Evolutionary conservation across 2,888 invertebrate species (phyloP), one percentile per base, ranked within the genome.

Genomic region (Zygothrica quintamaculata): DNA sequence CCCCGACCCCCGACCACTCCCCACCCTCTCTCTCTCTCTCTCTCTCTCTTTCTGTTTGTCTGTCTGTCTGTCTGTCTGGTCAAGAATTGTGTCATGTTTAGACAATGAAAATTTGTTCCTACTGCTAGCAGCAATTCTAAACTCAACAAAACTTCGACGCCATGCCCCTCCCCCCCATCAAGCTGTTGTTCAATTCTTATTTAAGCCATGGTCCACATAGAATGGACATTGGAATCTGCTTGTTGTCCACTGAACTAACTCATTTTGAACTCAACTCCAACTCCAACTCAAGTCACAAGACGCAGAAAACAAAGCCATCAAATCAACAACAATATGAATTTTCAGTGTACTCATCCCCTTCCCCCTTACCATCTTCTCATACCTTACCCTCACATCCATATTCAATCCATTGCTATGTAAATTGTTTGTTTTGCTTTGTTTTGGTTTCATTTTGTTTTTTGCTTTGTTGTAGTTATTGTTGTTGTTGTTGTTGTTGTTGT

Each of bases 21-120:
- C n/a, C n/a, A n/a, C n/a, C n/a, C 68, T 73, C 58, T 71, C 62
- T 55, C 9, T 9, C 33, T 9, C 33, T 9, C 31, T 9, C 12
- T n/a, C 5, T n/a, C 8, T 8, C 42, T 9, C n/a, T n/a, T 15
- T n/a, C 25, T 34, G 43, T 69, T n/a, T n/a, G n/a, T n/a, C n/a
- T n/a, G n/a, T n/a, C n/a, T n/a, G n/a, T n/a, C n/a, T n/a, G n/a
- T n/a, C n/a, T n/a, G 22, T 51, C 51, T 22, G 18, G 18, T 22
- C 18, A 22, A 48, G 58, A 69, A 69, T 65, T 70, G 50, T 22
- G 34, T 2, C 65, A 65, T 60, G 18, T 22, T 22, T 42, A 72
- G 64, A 72, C 71, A 72, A 73, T 73, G 72, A 72, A 73, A 68
- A 73, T 68, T 65, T 53, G 65, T 68, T 59, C 69, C 73, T 68